Percentiles rank a stretch among this genome's conserved stretches.
Evolutionary conservation across 1,140 invertebrate genomes (phyloP).

Genomic region (Eufriesea mexicana): DNA sequence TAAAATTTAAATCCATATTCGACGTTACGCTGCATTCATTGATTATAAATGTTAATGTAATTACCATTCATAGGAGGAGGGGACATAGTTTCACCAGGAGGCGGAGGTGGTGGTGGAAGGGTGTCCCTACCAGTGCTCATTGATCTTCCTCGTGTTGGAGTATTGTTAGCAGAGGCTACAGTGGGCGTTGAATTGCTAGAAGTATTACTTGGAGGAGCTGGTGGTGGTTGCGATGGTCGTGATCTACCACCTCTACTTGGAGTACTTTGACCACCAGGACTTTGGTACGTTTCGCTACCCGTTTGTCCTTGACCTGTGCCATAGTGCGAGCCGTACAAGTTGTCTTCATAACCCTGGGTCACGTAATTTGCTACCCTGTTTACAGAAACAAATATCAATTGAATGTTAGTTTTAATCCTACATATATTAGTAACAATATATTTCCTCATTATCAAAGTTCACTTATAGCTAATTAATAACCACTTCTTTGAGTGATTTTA

Average conservation of each 20-base stretch:
- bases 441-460: no score
- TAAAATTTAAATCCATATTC: not conserved
- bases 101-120: slow-evolving; percentile 94
- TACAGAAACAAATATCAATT: not conserved
- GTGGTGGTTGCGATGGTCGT: slow-evolving; percentile 92
- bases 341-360: slow-evolving; percentile 80
- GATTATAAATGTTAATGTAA: slow-evolving; percentile 25
- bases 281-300: slow-evolving; percentile 80
- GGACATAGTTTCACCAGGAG: slow-evolving; percentile 85
- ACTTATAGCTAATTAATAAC: no score
- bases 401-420: no score
- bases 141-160: slow-evolving; percentile 87
- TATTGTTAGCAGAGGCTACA: slow-evolving; percentile 85
- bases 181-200: slow-evolving; percentile 88
- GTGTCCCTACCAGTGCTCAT: slow-evolving; percentile 87
- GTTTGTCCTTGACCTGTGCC: slow-evolving; percentile 77
- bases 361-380: slow-evolving; percentile 75
- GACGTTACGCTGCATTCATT: not conserved
- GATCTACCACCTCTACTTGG: slow-evolving; percentile 84
- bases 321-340: slow-evolving; percentile 80
- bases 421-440: no score
- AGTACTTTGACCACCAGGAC: slow-evolving; percentile 83
- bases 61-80: slow-evolving; percentile 81
- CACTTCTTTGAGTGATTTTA: no score
- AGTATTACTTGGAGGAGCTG: slow-evolving; percentile 89